Evolutionary conservation across 2,888 invertebrate genomes (phyloP).

Genomic region (Strigamia crassipes): DNA sequence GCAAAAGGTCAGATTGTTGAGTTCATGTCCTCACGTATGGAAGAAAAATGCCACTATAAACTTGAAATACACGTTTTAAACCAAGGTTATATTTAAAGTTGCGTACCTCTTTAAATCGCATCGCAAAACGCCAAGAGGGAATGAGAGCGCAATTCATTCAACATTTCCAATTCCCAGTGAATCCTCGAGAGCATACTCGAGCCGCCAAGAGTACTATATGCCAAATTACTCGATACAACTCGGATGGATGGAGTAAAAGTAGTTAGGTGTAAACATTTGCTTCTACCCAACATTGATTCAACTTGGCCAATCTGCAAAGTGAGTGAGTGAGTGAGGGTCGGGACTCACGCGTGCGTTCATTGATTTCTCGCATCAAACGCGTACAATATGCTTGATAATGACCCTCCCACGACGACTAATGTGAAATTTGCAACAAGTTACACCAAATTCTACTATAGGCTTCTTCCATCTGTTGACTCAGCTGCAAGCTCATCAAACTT

Average conservation of each 20-base stretch:
- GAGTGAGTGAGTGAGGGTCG: not conserved
- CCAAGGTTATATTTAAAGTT: constrained; percentile 20
- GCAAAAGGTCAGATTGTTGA: not conserved
- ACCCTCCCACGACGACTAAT: not conserved
- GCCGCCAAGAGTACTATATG: not conserved
- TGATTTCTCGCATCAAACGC: constrained; percentile 28
- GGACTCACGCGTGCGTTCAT: not conserved
- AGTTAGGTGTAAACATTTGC: constrained; percentile 13
- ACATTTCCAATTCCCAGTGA: not conserved
- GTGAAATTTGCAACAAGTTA: constrained; percentile 8
- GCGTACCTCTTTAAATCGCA: not conserved
- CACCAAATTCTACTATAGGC: not conserved
- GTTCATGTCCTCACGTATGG: constrained; percentile 27
- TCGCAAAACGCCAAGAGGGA: not conserved
- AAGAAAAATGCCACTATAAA: constrained; percentile 17
- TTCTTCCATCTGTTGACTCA: constrained; percentile 24
- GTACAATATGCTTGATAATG: constrained; percentile 20
- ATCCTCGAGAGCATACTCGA: not conserved
- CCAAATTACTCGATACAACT: constrained; percentile 6
- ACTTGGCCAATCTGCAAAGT: not conserved
- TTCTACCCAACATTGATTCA: not conserved
- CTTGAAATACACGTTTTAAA: constrained; percentile 17
- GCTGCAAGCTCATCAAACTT: constrained; percentile 22
- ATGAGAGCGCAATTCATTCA: constrained; percentile 1
- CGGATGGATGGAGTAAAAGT: not conserved